Evolutionary conservation across 2,888 invertebrate genomes (phyloP), one percentile per base, ranked within the genome.

Genomic region (Limnephilus rhombicus): DNA sequence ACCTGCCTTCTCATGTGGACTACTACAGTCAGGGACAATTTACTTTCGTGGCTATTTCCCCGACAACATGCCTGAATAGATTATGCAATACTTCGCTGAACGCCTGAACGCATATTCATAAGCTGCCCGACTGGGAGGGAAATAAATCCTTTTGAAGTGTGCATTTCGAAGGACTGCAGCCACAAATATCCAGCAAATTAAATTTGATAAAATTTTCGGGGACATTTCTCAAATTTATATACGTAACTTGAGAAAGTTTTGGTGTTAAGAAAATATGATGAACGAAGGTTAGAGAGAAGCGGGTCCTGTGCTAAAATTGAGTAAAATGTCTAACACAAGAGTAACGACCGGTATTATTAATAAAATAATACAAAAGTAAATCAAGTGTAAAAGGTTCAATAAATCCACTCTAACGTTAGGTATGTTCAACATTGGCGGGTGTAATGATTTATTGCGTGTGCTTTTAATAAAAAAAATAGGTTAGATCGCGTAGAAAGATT

Each of bases 1-100:
- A 53, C 53, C 53, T 53, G 68, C 68, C n/a, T 68, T 68, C 68
- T 68, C 24, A 2, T 24, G 24, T 9, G 9, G 68, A 31, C 18
- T 34, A 82, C 82, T 82, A 82, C 82, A 82, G 29, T 13, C 31
- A 29, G 82, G 31, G 82, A 82, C 82, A 82, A 34, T 82, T 31
- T 82, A 5, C 24, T 82, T 29, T 34, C 34, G 82, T 82, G 31
- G 82, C 24, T 68, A 68, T 68, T 3, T 18, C 31, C 34, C 82
- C 18, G 82, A 82, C 82, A 82, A 82, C 82, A 82, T 18, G 68
- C 68, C 68, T 68, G 68, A 68, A 68, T 68, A 24, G 68, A 68
- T 68, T 45, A 86, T 45, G 86, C 86, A 86, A 41, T 29, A 29
- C 86, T n/a, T n/a, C 29, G 49, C 49, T 86, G n/a, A 86, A 86